These are phyloP conservation scores for Sebastes oblongus DNA, from an alignment of 2,797 vertebrate genomes.

Conservation along the genomic window DNA sequence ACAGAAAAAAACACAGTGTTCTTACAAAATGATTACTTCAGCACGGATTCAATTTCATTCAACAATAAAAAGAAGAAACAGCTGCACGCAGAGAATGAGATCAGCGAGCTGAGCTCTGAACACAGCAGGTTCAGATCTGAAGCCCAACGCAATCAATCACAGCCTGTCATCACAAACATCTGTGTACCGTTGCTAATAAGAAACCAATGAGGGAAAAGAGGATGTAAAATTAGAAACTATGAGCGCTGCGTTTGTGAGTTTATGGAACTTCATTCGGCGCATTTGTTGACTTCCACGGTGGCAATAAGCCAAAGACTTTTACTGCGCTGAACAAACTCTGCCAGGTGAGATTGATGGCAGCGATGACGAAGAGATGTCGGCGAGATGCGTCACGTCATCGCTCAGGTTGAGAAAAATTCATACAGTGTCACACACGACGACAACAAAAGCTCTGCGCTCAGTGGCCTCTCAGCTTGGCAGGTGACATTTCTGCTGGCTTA, in stretches of 20 bases:
- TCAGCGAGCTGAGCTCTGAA: conserved; percentile 14
- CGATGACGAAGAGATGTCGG: conserved; percentile 23
- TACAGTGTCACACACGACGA: conserved; percentile 1
- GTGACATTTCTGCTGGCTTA: conserved; percentile 63
- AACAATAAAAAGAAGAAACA: conserved; percentile 47
- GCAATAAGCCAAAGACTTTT: background rate
- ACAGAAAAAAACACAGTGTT: background rate
- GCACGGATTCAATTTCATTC: conserved; percentile 33
- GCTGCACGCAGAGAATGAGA: conserved; percentile 49
- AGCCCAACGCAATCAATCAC: conserved; percentile 38
- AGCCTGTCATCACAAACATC: conserved; percentile 32
- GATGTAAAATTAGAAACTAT: background rate
- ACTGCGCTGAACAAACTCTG: background rate
- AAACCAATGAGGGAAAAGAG: background rate
- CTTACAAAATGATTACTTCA: conserved; percentile 25
- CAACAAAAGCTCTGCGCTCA: conserved; percentile 29
- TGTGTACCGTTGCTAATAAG: background rate
- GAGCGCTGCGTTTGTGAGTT: background rate
- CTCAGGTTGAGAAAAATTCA: conserved; percentile 56
- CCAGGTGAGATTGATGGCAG: conserved; percentile 37
- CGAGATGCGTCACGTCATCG: conserved; percentile 38
- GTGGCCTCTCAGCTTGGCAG: conserved; percentile 41
- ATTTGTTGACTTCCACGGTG: background rate
- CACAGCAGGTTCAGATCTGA: conserved; percentile 36
- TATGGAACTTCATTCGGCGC: background rate